Percentiles rank a stretch among this genome's conserved stretches.
Conservation (phyloP, 2,888 invertebrate species). For the Acanthosepion lycidas region DNA sequence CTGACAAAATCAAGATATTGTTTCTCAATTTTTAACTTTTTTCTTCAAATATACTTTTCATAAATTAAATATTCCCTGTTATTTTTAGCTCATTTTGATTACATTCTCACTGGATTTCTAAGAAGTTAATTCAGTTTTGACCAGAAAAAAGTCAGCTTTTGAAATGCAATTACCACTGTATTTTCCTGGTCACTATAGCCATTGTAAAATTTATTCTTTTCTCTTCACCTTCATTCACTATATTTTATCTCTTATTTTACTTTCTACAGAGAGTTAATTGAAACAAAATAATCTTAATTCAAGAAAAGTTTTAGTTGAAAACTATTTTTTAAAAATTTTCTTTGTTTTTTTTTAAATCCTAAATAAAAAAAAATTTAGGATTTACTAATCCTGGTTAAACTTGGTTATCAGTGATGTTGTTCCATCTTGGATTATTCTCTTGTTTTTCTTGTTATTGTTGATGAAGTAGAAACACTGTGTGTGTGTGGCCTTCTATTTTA, state of each 20-base stretch:
- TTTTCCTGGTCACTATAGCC: not conserved
- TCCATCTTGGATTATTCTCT: not conserved
- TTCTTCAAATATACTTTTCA: not conserved
- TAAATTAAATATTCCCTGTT: not conserved
- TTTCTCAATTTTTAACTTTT: not conserved
- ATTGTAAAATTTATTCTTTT: not conserved
- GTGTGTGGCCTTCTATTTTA: constrained; percentile 45
- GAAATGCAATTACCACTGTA: not conserved
- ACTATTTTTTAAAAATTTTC: too few species aligned
- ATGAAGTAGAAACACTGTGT: not conserved
- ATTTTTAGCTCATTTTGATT: not conserved
- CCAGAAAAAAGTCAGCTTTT: not conserved
- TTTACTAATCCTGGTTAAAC: not conserved
- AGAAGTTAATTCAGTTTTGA: not conserved
- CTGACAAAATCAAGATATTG: too few species aligned
- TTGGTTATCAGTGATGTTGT: not conserved
- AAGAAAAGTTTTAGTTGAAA: too few species aligned
- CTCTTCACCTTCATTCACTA: not conserved
- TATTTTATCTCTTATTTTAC: not conserved
- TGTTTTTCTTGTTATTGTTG: not conserved
- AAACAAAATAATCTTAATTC: too few species aligned
- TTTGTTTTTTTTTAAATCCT: not conserved
- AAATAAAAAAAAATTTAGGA: too few species aligned
- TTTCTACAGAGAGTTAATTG: not conserved
- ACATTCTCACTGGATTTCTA: not conserved